Base-by-base conservation (phyloP, 1,140 invertebrate genomes). In the Meloidogyne exigua region DNA sequence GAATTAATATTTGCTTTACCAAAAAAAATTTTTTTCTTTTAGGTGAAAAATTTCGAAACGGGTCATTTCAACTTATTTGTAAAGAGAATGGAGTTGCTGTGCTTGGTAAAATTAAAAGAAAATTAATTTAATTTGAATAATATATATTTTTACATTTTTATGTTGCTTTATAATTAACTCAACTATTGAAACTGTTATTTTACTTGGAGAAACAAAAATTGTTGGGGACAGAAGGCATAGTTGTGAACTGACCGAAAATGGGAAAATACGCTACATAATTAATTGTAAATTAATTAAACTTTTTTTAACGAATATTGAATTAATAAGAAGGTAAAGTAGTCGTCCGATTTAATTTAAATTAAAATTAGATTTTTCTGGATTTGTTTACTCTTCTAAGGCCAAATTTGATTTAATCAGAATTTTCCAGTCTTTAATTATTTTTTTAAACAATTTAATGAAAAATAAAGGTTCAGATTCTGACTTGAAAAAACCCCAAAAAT, bases 11-110 rank as follows among this genome's bases (percentile, higher is more conserved):
- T n/a, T 15, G 23, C 63, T 62, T 72, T 11, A 62, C 5, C 5
- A 32, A 9, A 10, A 72, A 44, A 57, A 26, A 23, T 10, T 28
- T 9, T 39, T 21, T 3, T n/a, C n/a, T 72, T 72, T 15, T 26
- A 72, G 72, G 72, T 11, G 86, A 86, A n/a, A 77, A 80, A 12
- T 86, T 84, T 67, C 62, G 80, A 72, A 86, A 86, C 36, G 85
- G 85, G 36, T 88, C 85, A 1, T 86, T 86, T 72, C 85, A 88
- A 49, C 57, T 86, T 18, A 71, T 80, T 21, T 86, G 85, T 66
- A 74, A 82, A 76, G 77, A 84, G 15, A 79, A 76, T 28, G 85
- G 85, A 36, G 71, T 88, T 68, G 77, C 71, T 44, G 83, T 86
- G 42, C 76, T 77, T 25, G 85, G 84, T 86, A 67, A 39, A 39